Percentiles rank a stretch among this genome's conserved stretches.
These are phyloP conservation scores for Coptodon bakossiorum DNA, from an alignment of 2,113 vertebrate species.

Conservation along the genomic window DNA sequence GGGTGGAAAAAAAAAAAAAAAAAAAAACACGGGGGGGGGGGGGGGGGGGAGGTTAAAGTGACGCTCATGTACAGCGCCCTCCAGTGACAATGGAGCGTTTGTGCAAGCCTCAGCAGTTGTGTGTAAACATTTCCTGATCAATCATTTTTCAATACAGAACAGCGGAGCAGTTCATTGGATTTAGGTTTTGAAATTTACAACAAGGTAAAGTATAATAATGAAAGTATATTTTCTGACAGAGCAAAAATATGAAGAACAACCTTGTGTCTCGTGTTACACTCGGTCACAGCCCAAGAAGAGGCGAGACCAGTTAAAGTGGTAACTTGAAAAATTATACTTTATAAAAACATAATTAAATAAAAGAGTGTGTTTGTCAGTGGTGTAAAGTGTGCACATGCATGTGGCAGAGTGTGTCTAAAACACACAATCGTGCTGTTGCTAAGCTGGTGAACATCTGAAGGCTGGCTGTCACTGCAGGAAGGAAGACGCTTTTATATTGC, in stretches of 20 bases:
- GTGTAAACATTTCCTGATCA: neutral
- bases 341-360: neutral
- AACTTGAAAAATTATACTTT: fast-evolving
- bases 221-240: neutral
- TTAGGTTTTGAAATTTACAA: neutral
- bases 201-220: neutral
- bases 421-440: neutral
- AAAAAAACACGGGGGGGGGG: too few species aligned
- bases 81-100: neutral
- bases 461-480: neutral
- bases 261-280: neutral
- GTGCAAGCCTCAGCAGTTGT: neutral
- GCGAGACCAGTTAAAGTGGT: neutral
- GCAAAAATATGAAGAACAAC: neutral
- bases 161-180: neutral
- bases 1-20: too few species aligned
- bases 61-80: neutral
- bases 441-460: neutral
- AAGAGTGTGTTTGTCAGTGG: neutral
- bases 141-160: neutral
- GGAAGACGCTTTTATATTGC: neutral
- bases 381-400: fast-evolving
- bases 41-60: neutral
- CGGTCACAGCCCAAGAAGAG: neutral
- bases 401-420: neutral